A percentile compares a stretch with the other conserved stretches of the same genome.
phyloP scores from a whole-genome alignment of 2,113 vertebrate species.

The Misgurnus mizolepis region DNA sequence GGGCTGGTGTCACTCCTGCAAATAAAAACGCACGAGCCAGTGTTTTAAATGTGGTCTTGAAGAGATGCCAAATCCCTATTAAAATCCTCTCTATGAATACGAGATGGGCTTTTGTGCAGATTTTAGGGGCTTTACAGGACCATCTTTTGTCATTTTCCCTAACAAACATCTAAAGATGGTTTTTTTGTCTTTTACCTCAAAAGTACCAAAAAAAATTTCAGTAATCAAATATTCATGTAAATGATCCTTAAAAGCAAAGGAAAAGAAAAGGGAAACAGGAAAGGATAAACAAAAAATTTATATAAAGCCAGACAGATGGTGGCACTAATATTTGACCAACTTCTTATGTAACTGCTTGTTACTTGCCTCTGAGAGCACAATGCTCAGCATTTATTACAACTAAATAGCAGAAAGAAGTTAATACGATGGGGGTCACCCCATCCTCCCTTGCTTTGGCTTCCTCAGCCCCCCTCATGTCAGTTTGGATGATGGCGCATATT shows the following conservation, averaged over 20 bases:
- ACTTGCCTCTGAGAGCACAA: conserved; percentile 21
- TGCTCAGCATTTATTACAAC: not conserved
- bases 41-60: conserved; percentile 2
- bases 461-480: not conserved
- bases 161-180: no score
- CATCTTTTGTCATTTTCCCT: not conserved
- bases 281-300: no score
- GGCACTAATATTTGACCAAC: not conserved
- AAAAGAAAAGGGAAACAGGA: not conserved
- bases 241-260: not conserved
- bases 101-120: conserved; percentile 17
- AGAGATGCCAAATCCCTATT: conserved; percentile 7
- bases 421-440: not conserved
- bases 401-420: not conserved
- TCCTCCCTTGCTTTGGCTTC: conserved; percentile 7
- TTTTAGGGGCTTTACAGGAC: conserved; percentile 12
- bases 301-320: not conserved
- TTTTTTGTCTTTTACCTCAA: no score
- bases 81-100: not conserved
- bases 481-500: conserved; percentile 45
- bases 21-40: conserved; percentile 38
- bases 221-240: no score
- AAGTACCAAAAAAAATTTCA: no score
- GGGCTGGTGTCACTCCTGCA: conserved; percentile 86
- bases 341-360: not conserved